Evolutionary conservation across 2,797 vertebrate species (phyloP), one percentile per base, ranked within the genome.

Genomic region (Gymnoscopelus braueri): DNA sequence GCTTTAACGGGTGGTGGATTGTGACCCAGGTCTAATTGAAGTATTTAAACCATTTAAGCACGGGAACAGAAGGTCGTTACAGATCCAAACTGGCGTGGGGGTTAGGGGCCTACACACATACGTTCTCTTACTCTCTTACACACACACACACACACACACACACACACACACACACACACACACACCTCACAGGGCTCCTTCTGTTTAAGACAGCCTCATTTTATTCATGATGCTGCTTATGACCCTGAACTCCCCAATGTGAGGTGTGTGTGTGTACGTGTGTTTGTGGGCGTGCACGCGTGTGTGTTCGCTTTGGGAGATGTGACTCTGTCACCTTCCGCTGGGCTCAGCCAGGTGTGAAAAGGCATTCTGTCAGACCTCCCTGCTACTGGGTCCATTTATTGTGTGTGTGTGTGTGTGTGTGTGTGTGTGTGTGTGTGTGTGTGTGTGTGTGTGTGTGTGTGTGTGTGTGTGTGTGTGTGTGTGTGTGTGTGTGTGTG

Each of bases 301-400:
- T 59, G 75, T 51, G 76, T 73, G 65, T 60, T 76, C 81, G 90
- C 91, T 90, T 85, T 88, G 89, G 92, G 91, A 93, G 91, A 92
- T 93, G 90, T 87, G 91, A 89, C 91, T 92, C 90, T 93, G 91
- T 94, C 92, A 92, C 92, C 92, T 93, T 92, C 89, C 89, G 88
- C 92, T 93, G 91, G 90, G 93, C 91, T 93, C 93, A 94, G 90
- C 92, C 93, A 94, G 93, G 93, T 94, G 93, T 94, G 92, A 94
- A 94, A 94, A 94, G 92, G 92, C 93, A 93, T 94, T 94, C 93
- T 94, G 93, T 94, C 93, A 94, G 88, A 92, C 92, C 90, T 92
- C 88, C 89, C 88, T 90, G 87, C 91, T 91, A 91, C 89, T 90
- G 90, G 85, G 85, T 92, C 91, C 88, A 87, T 93, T 92, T 92